Evolutionary conservation across 1,140 invertebrate species (phyloP), one percentile per base, ranked within the genome.

Genomic region (Palaemon carinicauda): DNA sequence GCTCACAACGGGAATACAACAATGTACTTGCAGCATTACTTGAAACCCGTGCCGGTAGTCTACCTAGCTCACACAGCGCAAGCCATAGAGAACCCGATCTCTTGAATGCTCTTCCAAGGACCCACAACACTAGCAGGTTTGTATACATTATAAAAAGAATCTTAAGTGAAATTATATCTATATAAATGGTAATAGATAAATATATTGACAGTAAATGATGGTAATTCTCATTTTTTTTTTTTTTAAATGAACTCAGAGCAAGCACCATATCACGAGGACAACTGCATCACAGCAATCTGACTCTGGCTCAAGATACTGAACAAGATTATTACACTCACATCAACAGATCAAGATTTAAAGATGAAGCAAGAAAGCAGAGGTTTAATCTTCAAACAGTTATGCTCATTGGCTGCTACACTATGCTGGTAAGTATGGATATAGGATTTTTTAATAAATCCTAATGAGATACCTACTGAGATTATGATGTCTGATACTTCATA

Each of bases 321-420:
- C 88, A 89, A 24, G 88, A 89, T 53, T 89, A 89, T 54, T 89
- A 89, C 60, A 54, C 87, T 31, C 82, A 89, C 41, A 53, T 89
- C 31, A 81, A 89, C 53, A 60, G 85, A n/a, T 41, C 78, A 19
- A 82, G 80, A 60, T 89, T 74, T 77, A 89, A 89, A 54, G 88
- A 89, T 27, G 85, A 89, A 50, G 78, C 54, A 2, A 29, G 88
- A n/a, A 83, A 87, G 65, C 85, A 87, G 80, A 80, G 88, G 19
- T 89, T 89, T 85, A 89, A 89, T 75, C 60, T 89, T 19, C 88
- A 89, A 56, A 89, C 88, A 21, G 84, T 89, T 56, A 83, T 89
- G 60, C 88, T 89, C 24, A 89, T 89, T 50, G 88, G 88, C 65
- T 89, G 88, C 84, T 89, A 89, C 65, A 89, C 88, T 24, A 41